phyloP scores from a whole-genome alignment of 2,113 vertebrate genomes.

The Xiphorhynchus elegans region DNA sequence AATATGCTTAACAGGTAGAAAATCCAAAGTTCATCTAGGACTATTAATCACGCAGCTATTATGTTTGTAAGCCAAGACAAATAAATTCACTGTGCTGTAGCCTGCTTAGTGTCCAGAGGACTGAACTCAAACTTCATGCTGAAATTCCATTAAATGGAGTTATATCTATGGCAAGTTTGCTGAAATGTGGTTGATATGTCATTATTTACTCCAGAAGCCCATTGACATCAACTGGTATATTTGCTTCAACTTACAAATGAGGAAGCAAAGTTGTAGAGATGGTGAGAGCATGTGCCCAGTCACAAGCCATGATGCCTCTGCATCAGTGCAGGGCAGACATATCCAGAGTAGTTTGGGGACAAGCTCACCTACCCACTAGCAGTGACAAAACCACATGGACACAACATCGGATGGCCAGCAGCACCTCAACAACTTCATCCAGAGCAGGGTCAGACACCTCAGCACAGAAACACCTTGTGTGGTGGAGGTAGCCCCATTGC shows the following conservation, averaged over 20 bases:
- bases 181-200: background rate
- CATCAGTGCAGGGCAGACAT: background rate
- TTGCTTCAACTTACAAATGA: background rate
- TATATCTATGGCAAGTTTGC: background rate
- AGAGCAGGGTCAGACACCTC: background rate
- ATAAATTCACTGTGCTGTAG: background rate
- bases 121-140: background rate
- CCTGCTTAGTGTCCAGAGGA: background rate
- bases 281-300: background rate
- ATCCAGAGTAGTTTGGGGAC: background rate
- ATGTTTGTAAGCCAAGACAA: background rate
- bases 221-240: background rate
- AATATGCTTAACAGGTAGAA: background rate
- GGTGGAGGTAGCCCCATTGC: background rate
- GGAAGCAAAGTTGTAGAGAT: background rate
- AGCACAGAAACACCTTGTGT: fast-evolving
- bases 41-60: background rate
- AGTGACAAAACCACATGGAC: background rate
- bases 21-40: background rate
- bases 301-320: fast-evolving
- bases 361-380: background rate
- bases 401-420: background rate
- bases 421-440: background rate
- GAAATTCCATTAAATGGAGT: background rate
- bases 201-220: background rate